Base-by-base conservation (phyloP, 2,113 vertebrate genomes). In the Picathartes gymnocephalus region DNA sequence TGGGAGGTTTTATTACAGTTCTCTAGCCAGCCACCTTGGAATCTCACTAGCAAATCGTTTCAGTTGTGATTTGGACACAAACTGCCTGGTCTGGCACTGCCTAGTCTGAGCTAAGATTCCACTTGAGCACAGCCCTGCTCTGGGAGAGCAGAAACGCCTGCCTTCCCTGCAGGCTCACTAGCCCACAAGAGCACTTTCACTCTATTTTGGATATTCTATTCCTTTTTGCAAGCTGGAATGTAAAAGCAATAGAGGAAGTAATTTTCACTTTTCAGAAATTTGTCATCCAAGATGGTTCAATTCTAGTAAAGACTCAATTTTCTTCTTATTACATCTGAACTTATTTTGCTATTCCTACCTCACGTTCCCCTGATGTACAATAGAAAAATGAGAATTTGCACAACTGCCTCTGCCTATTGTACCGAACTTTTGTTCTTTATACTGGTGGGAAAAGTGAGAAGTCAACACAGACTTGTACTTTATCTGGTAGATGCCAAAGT, bases 61-160 rank as follows among this genome's bases (percentile, higher is more conserved):
- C 53, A 85, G 57, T 53, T 92, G 71, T 3, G 13, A 89, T 92
- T 95, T 86, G 69, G 94, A 92, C 76, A 44, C 51, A 92, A 81
- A 60, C 47, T 85, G 60, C 56, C 44, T 74, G 64, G 60, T 93
- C 90, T 95, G 94, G 93, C 94, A 93, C 28, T 81, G 71, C 83
- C 54, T 69, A 45, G 47, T 39, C 58, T 51, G 66, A 95, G 70
- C 57, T 85, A 50, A 96, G 85, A 95, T 92, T 96, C 93, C 92
- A 86, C 58, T 92, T 88, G 39, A 93, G 86, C 79, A 73, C 65
- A 92, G 77, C 28, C 42, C 53, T 87, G 35, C 71, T 80, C 54
- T 4, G 4, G 35, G 71, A 90, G 47, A 74, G 64, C 60, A 88
- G 76, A 65, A 86, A 80, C 0, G 6, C 42, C 73, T 88, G 92